Percentiles rank a stretch among this genome's conserved stretches.
phyloP scores from a whole-genome alignment of 2,797 vertebrate genomes.

The Chromis chromis region DNA sequence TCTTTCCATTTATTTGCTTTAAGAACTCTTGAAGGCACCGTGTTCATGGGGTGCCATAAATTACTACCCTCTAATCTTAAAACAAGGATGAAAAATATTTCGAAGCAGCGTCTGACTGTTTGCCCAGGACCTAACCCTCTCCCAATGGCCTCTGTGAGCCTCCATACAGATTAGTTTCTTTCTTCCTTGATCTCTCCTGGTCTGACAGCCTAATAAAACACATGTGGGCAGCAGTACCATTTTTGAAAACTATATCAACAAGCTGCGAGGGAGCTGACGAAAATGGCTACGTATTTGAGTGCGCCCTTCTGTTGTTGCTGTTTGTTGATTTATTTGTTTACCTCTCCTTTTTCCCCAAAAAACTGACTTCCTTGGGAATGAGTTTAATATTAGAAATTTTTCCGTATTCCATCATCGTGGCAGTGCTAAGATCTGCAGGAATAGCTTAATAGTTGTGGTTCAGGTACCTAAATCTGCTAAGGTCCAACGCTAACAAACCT shows the following conservation, averaged over 20 bases:
- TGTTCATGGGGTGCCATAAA: constrained; percentile 80
- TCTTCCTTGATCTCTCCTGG: constrained; percentile 49
- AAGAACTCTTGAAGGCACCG: constrained; percentile 57
- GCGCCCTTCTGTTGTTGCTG: constrained; percentile 13
- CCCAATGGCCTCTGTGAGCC: constrained; percentile 74
- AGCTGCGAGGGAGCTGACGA: constrained; percentile 10
- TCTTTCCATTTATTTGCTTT: constrained; percentile 68
- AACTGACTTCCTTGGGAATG: not conserved
- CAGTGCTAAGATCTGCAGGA: not conserved
- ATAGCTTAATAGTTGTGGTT: not conserved
- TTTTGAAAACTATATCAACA: constrained; percentile 59
- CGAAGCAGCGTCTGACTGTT: constrained; percentile 63
- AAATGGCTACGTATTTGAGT: constrained; percentile 26
- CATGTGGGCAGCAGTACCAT: constrained; percentile 44
- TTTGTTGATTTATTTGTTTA: constrained; percentile 42
- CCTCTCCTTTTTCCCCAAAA: not conserved
- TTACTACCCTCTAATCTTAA: constrained; percentile 71
- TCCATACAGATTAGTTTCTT: constrained; percentile 81
- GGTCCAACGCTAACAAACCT: not conserved
- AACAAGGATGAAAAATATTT: constrained; percentile 65
- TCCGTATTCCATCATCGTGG: not conserved
- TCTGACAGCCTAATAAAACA: constrained; percentile 65
- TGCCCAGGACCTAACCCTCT: constrained; percentile 65
- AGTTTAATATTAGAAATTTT: constrained; percentile 27
- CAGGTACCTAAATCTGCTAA: not conserved